These are phyloP conservation scores for Calephelis nemesis DNA, from an alignment of 1,140 invertebrate genomes.

Conservation along the genomic window DNA sequence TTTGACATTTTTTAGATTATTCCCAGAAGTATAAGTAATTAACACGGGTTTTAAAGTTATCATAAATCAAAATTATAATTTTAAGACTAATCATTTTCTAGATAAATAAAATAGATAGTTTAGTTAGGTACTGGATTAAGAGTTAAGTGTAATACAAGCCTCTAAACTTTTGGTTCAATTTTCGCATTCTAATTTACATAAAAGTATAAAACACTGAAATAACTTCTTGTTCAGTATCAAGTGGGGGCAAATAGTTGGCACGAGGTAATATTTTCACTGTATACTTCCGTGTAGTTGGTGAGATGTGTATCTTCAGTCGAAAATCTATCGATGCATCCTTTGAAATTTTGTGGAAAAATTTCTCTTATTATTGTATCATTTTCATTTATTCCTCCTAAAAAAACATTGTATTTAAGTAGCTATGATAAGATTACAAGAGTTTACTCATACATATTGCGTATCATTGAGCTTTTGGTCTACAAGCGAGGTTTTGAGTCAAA, in stretches of 20 bases:
- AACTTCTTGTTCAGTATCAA: conserved; percentile 26
- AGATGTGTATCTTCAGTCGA: conserved; percentile 52
- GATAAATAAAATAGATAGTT: too few species aligned
- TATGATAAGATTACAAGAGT: not conserved
- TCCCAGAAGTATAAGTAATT: too few species aligned
- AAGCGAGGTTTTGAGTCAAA: too few species aligned
- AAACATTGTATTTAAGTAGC: not conserved
- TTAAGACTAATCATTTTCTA: too few species aligned
- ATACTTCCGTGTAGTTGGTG: conserved; percentile 62
- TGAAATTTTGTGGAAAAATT: conserved; percentile 69
- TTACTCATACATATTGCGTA: not conserved
- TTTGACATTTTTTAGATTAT: too few species aligned
- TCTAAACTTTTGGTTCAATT: too few species aligned
- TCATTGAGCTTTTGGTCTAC: too few species aligned
- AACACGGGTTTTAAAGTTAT: too few species aligned
- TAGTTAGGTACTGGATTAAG: too few species aligned
- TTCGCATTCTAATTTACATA: conserved; percentile 19
- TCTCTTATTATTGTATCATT: conserved; percentile 44
- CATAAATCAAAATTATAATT: too few species aligned
- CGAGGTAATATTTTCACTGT: conserved; percentile 73
- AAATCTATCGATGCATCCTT: conserved; percentile 73
- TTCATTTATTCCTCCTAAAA: conserved; percentile 30
- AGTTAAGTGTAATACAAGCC: too few species aligned
- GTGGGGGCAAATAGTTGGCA: conserved; percentile 67
- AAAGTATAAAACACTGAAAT: conserved; percentile 22